These are phyloP conservation scores for Ptyas mucosa DNA, from an alignment of 2,113 vertebrate genomes.

Conservation along the genomic window DNA sequence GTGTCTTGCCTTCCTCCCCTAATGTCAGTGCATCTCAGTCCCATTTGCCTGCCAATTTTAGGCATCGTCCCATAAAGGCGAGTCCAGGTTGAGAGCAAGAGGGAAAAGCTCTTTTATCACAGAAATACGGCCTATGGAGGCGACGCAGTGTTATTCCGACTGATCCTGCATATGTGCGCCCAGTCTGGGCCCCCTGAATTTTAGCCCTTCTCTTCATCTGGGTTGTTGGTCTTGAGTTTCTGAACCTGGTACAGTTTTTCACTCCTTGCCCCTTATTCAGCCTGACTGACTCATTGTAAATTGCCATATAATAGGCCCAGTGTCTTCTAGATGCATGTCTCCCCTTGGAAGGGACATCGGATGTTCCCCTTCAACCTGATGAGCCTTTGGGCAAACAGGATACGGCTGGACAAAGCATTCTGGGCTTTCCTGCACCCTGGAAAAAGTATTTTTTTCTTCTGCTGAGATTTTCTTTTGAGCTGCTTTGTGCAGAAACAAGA, in stretches of 20 bases:
- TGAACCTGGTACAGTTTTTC: slow-evolving; percentile 11
- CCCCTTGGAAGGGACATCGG: not conserved
- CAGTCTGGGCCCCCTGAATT: not conserved
- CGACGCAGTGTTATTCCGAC: not conserved
- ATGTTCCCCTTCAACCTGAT: not conserved
- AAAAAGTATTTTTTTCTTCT: not conserved
- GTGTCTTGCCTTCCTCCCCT: not conserved
- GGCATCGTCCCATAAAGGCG: not conserved
- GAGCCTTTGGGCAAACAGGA: not conserved
- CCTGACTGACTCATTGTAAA: slow-evolving; percentile 22
- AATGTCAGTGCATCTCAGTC: not conserved
- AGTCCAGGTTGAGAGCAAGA: not conserved
- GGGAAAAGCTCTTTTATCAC: not conserved
- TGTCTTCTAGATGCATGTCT: not conserved
- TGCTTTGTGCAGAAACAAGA: not conserved
- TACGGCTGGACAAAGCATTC: not conserved
- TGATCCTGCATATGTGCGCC: not conserved
- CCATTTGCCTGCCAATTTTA: not conserved
- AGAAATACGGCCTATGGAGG: not conserved
- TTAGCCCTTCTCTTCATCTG: not conserved
- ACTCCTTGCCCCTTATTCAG: not conserved
- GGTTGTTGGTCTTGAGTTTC: not conserved
- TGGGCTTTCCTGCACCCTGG: not conserved
- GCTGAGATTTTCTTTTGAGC: not conserved
- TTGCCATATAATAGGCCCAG: not conserved